A percentile compares a stretch with the other conserved stretches of the same genome.
Conservation (phyloP, 2,797 vertebrate species). For the Anableps anableps region DNA sequence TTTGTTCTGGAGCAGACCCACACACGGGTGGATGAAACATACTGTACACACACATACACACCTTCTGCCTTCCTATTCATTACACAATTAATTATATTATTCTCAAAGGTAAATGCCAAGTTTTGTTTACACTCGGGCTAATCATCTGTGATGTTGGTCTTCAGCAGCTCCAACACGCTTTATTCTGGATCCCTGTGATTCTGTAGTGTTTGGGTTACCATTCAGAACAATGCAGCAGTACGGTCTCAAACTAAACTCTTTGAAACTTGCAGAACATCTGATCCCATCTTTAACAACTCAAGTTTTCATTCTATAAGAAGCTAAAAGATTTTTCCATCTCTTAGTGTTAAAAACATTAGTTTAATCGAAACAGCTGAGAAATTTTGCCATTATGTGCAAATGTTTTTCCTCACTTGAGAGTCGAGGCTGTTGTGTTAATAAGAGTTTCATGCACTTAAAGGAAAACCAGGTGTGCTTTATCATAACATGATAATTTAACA, state of each 20-base stretch:
- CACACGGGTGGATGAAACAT: neutral
- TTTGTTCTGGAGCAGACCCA: constrained; percentile 36
- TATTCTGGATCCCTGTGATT: neutral
- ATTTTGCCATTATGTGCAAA: neutral
- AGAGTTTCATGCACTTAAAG: no score
- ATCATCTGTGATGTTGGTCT: constrained; percentile 15
- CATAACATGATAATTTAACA: no score
- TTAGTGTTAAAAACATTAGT: neutral
- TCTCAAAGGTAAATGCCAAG: constrained; percentile 33
- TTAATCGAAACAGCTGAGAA: neutral
- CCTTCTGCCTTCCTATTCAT: constrained; percentile 8
- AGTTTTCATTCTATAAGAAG: neutral
- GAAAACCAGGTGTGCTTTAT: no score
- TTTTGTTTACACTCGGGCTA: constrained; percentile 35
- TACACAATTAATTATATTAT: constrained; percentile 7
- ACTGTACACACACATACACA: neutral
- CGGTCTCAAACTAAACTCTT: neutral
- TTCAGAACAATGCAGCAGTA: neutral
- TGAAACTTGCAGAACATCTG: neutral
- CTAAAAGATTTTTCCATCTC: neutral
- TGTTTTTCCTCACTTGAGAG: no score
- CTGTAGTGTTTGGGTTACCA: neutral
- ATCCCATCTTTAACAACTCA: neutral
- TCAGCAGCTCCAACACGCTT: neutral
- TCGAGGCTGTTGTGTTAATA: no score